Evolutionary conservation across 2,888 invertebrate species (phyloP).

Genomic region (Clitarchus hookeri): DNA sequence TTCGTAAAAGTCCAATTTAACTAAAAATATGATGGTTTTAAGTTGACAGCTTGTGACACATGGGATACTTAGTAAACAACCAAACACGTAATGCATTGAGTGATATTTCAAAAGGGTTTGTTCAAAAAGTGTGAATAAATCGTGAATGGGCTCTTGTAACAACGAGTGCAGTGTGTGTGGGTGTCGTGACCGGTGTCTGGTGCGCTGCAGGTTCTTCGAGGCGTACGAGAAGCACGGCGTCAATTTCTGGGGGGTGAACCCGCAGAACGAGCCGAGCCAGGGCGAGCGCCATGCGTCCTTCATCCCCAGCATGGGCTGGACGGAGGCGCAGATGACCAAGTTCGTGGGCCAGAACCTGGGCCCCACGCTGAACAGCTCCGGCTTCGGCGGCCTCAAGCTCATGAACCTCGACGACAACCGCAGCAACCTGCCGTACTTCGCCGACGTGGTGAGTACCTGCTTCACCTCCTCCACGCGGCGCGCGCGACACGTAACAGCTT

Average conservation of each 20-base stretch:
- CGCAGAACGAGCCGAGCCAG: conserved; percentile 60
- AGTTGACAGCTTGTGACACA: too few species aligned
- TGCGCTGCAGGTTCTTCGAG: neutral
- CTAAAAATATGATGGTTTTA: too few species aligned
- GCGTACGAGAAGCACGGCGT: neutral
- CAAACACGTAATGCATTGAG: too few species aligned
- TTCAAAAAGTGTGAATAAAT: too few species aligned
- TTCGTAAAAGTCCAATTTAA: too few species aligned
- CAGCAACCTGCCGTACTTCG: conserved; percentile 45
- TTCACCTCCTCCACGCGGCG: too few species aligned
- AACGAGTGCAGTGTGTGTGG: too few species aligned
- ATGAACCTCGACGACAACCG: conserved; percentile 59
- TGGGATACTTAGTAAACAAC: too few species aligned
- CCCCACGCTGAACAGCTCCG: conserved; percentile 52
- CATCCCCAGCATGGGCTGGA: conserved; percentile 61
- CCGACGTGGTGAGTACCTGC: neutral
- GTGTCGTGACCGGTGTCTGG: neutral
- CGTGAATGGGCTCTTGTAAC: too few species aligned
- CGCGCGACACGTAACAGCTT: too few species aligned
- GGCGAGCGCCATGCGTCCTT: conserved; percentile 47
- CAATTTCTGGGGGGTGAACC: conserved; percentile 56
- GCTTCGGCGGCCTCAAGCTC: conserved; percentile 53
- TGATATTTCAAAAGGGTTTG: too few species aligned
- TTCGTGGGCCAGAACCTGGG: conserved; percentile 58
- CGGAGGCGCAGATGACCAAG: conserved; percentile 54